Base-by-base conservation (phyloP, 2,797 vertebrate genomes). In the Spea hammondii region DNA sequence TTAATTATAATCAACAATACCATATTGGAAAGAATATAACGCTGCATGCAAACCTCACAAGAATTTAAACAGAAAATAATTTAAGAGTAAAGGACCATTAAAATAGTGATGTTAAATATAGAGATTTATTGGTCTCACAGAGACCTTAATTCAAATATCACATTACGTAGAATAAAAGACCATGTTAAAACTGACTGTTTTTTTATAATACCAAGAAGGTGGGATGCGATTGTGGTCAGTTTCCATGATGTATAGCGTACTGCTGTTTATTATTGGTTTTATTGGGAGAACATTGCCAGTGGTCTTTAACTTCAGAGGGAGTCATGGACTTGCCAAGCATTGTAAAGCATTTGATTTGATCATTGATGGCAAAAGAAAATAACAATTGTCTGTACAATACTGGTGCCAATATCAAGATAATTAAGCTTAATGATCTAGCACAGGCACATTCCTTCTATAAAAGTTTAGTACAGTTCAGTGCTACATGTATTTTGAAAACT, bases 221-320 rank as follows among this genome's bases (percentile, higher is more conserved):
- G 32, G 32, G 32, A 32, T 32, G 32, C 32, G 3, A 32, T 32
- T 32, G 32, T 44, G 54, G 69, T 70, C 32, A 55, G 10, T 70
- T 70, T 45, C 11, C 44, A 10, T 54, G 17, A 9, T 32, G 17
- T 70, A 12, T 51, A 70, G 55, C 51, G n/a, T 49, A 17, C 66
- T 48, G 46, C 50, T 12, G 49, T 68, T n/a, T 46, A 70, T 44
- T 70, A 70, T 54, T 2, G 0, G 14, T 70, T 50, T 54, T 70
- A 70, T 51, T 45, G 32, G 9, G 17, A 69, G 14, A 69, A 54
- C 14, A 65, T 12, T 78, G 69, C 45, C 49, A 65, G 2, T 57
- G 46, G 60, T 62, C 70, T 78, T 78, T 78, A 78, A 72, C 70
- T 78, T 32, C 7, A 48, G 55, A 57, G 70, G 72, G 77, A 72